These are phyloP conservation scores for Passer domesticus DNA, from an alignment of 2,113 vertebrate genomes.

Conservation along the genomic window DNA sequence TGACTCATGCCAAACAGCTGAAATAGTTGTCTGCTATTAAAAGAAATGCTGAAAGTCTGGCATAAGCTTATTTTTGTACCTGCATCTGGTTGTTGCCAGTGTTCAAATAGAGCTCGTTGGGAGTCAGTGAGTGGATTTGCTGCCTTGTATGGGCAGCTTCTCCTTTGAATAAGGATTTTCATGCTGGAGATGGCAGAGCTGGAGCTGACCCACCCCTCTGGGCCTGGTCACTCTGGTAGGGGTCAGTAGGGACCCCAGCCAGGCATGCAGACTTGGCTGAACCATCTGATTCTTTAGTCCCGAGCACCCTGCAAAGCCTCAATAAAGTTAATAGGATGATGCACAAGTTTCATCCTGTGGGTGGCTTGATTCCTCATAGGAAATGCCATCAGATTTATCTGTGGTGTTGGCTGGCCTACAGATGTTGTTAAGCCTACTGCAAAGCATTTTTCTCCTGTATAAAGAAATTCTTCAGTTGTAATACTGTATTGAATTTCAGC, in stretches of 20 bases:
- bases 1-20: neutral
- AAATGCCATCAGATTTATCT: neutral
- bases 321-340: neutral
- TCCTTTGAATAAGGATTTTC: neutral
- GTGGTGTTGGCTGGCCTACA: neutral
- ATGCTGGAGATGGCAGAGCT: neutral
- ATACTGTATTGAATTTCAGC: neutral
- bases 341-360: neutral
- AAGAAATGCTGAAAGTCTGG: neutral
- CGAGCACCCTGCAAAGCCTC: neutral
- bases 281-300: neutral
- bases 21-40: neutral
- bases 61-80: neutral
- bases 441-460: neutral
- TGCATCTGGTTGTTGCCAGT: neutral
- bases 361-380: neutral
- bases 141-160: neutral
- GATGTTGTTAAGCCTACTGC: neutral
- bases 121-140: neutral
- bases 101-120: accelerated
- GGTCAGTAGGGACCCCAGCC: neutral
- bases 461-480: neutral
- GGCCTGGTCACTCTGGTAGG: neutral
- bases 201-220: neutral
- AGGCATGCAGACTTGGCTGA: neutral